Conservation (phyloP, 2,797 vertebrate species). For the Numenius phaeopus region DNA sequence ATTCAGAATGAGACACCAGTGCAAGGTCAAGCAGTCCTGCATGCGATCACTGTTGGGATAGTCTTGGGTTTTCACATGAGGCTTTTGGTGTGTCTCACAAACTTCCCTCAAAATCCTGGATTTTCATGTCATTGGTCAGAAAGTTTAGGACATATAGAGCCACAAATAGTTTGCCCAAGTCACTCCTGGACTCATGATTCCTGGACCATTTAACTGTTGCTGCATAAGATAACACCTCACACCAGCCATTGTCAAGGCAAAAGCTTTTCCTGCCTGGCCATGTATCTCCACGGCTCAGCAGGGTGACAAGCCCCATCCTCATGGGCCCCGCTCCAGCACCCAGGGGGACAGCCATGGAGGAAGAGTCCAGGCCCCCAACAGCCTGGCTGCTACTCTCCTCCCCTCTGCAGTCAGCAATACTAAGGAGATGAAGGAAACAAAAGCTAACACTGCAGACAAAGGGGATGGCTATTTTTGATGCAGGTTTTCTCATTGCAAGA, state of each 20-base stretch:
- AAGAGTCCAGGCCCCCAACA: accelerated
- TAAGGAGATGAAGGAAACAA: background rate
- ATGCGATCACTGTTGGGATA: background rate
- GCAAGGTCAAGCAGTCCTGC: background rate
- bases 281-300: background rate
- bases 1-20: background rate
- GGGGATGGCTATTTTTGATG: background rate
- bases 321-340: accelerated
- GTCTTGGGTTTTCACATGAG: background rate
- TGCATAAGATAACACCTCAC: background rate
- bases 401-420: background rate
- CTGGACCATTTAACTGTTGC: background rate
- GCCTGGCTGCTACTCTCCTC: background rate
- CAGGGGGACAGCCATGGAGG: background rate
- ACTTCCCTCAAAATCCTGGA: background rate
- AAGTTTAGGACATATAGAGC: background rate
- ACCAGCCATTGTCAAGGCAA: background rate
- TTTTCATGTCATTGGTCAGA: background rate
- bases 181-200: background rate
- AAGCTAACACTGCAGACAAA: background rate
- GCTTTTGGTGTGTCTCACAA: background rate
- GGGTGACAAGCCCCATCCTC: background rate
- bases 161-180: background rate
- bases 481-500: background rate
- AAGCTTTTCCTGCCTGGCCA: background rate